Conservation (phyloP, 2,113 vertebrate species). For the Tyrannus savana region DNA sequence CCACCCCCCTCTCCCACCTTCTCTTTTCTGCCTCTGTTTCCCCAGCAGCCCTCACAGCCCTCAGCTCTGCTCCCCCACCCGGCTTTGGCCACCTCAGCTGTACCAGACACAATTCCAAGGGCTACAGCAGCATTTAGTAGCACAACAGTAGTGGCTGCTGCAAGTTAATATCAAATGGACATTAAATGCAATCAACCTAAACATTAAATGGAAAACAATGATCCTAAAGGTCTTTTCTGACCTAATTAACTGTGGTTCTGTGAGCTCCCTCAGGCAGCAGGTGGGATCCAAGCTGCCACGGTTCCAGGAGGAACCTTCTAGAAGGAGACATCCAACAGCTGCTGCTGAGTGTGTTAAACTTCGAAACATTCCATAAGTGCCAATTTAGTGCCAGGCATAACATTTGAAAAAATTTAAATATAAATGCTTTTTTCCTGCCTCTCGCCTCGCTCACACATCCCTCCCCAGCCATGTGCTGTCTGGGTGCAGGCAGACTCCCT, state of each 20-base stretch:
- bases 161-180: not conserved
- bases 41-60: not conserved
- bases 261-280: not conserved
- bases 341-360: not conserved
- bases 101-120: rapidly evolving
- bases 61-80: not conserved
- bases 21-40: rapidly evolving
- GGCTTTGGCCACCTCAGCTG: rapidly evolving
- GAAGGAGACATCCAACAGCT: not conserved
- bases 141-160: rapidly evolving
- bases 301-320: not conserved
- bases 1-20: rapidly evolving
- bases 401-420: not conserved
- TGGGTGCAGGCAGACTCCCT: rapidly evolving
- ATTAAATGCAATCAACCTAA: not conserved
- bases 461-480: rapidly evolving
- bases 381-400: not conserved
- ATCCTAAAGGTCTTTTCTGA: not conserved
- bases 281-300: not conserved
- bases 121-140: rapidly evolving
- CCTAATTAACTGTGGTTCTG: not conserved
- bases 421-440: not conserved
- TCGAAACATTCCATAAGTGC: not conserved
- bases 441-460: rapidly evolving
- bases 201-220: rapidly evolving